Base-by-base conservation (phyloP, 2,797 vertebrate species). In the Rhincodon typus region DNA sequence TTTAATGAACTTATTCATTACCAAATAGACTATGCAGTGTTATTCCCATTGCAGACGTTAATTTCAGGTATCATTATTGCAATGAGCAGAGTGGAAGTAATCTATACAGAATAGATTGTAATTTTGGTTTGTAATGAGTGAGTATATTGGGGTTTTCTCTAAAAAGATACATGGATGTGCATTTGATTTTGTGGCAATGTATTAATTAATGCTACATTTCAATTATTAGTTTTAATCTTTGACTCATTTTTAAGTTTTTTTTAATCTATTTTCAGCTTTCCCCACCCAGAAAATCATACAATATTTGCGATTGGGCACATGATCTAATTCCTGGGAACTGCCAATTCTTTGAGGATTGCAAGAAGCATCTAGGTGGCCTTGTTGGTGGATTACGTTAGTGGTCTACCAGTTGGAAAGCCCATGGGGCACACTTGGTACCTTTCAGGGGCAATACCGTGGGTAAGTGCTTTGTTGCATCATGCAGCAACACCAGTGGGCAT, bases 1-100 rank as follows among this genome's bases (percentile, higher is more conserved):
- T 50, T 53, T 74, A 95, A 95, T 77, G 27, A 95, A 19, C 42
- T 53, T 27, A 95, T 53, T 95, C 70, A 95, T 74, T 53, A 95
- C 2, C 70, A 77, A 95, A 94, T 17, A 77, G 27, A 30, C 30
- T n/a, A 77, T 77, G 34, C 8, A 7, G 42, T 77, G 46, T 53
- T 17, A 95, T 57, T 74, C 46, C 50, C 27, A 57, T 70, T 77
- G 38, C 67, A 94, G 25, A 30, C 42, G 0, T 15, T 50, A 70
- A 27, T 74, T 30, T 27, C 67, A 70, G 93, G 67, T 50, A 94
- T 88, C 91, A 94, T 27, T 50, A 42, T 72, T 70, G 23, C n/a
- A 72, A 8, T 72, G 93, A 74, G 69, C 23, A 27, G 69, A 74
- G 25, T 72, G 93, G 42, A 72, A 30, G 38, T 38, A 30, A 72